Evolutionary conservation across 2,888 invertebrate genomes (phyloP).

Genomic region (Spisula solida): DNA sequence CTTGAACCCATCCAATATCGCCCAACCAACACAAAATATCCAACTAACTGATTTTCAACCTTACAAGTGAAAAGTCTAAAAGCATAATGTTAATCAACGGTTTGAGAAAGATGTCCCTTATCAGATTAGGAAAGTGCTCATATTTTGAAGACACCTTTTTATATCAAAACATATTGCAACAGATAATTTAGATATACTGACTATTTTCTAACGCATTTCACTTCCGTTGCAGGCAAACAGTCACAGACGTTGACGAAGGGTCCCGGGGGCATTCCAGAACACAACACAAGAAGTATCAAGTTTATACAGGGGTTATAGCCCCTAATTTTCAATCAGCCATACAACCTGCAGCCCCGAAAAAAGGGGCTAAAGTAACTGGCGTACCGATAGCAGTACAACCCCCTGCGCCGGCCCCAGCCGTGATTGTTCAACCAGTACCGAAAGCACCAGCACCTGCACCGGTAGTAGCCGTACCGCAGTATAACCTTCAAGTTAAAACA

Average conservation of each 20-base stretch:
- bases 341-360: not conserved
- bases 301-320: not conserved
- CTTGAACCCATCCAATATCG: no score
- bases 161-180: no score
- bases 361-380: not conserved
- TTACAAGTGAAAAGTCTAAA: no score
- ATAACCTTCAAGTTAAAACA: not conserved
- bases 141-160: no score
- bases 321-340: not conserved
- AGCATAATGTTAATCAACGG: no score
- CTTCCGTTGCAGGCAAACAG: constrained; percentile 21
- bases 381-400: not conserved
- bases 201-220: not conserved
- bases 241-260: constrained; percentile 47
- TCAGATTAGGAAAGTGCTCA: no score
- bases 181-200: no score
- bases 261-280: not conserved
- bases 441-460: not conserved
- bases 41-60: no score
- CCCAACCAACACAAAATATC: no score
- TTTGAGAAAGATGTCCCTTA: no score
- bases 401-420: not conserved
- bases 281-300: not conserved
- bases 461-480: not conserved
- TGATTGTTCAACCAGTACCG: not conserved